These are phyloP conservation scores for Cheilinus undulatus DNA, from an alignment of 2,113 vertebrate species.

Conservation along the genomic window DNA sequence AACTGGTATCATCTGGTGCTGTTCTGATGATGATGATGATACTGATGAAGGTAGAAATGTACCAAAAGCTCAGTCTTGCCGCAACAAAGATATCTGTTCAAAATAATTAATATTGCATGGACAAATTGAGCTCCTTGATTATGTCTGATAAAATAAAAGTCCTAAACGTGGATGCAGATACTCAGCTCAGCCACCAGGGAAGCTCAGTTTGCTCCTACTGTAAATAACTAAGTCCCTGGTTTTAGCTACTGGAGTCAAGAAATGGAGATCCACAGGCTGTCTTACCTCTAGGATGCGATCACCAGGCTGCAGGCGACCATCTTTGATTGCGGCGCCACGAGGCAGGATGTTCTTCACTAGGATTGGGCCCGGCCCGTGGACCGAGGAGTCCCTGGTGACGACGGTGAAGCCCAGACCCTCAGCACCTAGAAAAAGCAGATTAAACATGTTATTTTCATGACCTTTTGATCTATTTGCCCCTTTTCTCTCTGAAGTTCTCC, in stretches of 20 bases:
- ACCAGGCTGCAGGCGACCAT: conserved; percentile 93
- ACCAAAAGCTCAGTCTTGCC: no score
- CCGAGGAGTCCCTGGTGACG: conserved; percentile 92
- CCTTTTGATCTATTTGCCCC: conserved; percentile 19
- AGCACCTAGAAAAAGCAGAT: conserved; percentile 77
- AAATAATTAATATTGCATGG: no score
- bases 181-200: conserved; percentile 9
- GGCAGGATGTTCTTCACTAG: conserved; percentile 95
- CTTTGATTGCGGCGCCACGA: conserved; percentile 92
- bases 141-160: no score
- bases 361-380: conserved; percentile 92
- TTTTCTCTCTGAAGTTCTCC: neutral
- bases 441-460: neutral
- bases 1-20: no score
- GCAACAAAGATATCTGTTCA: no score
- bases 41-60: no score
- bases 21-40: no score
- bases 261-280: neutral
- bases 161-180: no score
- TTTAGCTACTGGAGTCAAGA: no score
- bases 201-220: neutral
- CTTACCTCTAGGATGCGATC: conserved; percentile 94
- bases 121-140: no score
- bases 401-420: conserved; percentile 97
- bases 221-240: no score